These are phyloP conservation scores for Tupiocoris notatus DNA, from an alignment of 2,888 invertebrate species.

Conservation along the genomic window DNA sequence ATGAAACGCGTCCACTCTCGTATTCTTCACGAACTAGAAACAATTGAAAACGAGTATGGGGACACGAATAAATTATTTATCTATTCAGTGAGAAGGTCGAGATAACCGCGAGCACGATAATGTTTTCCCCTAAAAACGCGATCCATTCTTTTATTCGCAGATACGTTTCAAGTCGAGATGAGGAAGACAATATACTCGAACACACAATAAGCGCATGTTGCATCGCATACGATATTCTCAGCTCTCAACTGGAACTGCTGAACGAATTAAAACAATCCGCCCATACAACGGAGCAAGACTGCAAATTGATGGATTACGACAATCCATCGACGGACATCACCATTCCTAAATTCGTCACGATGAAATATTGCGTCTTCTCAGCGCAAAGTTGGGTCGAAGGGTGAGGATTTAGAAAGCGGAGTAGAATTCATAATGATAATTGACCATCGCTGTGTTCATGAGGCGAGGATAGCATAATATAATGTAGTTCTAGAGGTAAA, in stretches of 20 bases:
- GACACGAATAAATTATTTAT: too few relatives aligned
- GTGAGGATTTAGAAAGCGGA: background rate
- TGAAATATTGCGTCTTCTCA: constrained; percentile 29
- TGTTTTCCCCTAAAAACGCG: too few relatives aligned
- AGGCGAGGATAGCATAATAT: too few relatives aligned
- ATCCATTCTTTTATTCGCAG: background rate
- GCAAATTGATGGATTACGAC: background rate
- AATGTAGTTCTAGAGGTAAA: too few relatives aligned
- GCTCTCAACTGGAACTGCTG: constrained; percentile 1
- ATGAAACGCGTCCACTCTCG: background rate
- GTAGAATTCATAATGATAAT: too few relatives aligned
- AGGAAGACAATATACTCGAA: constrained; percentile 11
- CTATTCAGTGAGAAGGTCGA: too few relatives aligned
- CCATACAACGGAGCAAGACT: background rate
- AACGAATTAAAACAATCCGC: background rate
- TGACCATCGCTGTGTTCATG: too few relatives aligned
- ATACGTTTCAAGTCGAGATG: background rate
- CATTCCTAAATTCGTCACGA: background rate
- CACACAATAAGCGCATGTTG: constrained; percentile 9
- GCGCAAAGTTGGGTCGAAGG: constrained; percentile 26
- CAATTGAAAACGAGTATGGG: background rate
- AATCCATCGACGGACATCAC: background rate
- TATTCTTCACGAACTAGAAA: constrained; percentile 5
- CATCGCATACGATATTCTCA: constrained; percentile 15
- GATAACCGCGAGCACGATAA: too few relatives aligned